Conservation (phyloP, 1,140 invertebrate genomes). For the Mercenaria mercenaria region DNA sequence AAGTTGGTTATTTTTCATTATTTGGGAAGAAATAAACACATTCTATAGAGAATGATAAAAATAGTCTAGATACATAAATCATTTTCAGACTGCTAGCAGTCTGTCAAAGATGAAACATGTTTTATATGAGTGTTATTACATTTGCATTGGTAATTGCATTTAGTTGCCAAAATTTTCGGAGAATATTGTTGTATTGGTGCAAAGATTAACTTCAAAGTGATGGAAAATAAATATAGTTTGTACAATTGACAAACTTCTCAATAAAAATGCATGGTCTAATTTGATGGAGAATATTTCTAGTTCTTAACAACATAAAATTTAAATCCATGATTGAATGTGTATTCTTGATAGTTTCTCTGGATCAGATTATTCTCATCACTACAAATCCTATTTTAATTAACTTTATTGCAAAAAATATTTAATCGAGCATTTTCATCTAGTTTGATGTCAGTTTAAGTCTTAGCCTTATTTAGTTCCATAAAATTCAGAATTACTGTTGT, state of each 20-base stretch:
- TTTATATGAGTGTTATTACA: not conserved
- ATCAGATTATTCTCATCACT: not conserved
- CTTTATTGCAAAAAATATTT: conserved; percentile 13
- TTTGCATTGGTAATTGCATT: conserved; percentile 27
- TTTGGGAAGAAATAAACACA: too few species aligned
- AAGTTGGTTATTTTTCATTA: too few species aligned
- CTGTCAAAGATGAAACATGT: not conserved
- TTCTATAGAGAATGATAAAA: not conserved
- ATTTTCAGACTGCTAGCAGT: not conserved
- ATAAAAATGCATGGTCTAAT: not conserved
- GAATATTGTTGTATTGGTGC: not conserved
- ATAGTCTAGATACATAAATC: conserved; percentile 17
- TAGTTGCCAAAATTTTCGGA: not conserved
- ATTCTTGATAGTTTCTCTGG: not conserved
- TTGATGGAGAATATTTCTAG: not conserved
- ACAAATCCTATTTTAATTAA: conserved; percentile 39
- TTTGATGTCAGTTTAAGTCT: conserved; percentile 40
- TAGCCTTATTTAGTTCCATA: conserved; percentile 1
- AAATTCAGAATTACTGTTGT: conserved; percentile 9
- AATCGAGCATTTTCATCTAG: conserved; percentile 29
- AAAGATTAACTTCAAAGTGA: conserved; percentile 16
- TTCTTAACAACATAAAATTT: not conserved
- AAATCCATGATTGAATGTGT: too few species aligned
- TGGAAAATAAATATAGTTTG: not conserved
- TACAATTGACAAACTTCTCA: not conserved